Percentiles rank a stretch among this genome's conserved stretches.
Evolutionary conservation across 2,888 invertebrate species (phyloP).

Genomic region (Trichogramma dendrolimi): DNA sequence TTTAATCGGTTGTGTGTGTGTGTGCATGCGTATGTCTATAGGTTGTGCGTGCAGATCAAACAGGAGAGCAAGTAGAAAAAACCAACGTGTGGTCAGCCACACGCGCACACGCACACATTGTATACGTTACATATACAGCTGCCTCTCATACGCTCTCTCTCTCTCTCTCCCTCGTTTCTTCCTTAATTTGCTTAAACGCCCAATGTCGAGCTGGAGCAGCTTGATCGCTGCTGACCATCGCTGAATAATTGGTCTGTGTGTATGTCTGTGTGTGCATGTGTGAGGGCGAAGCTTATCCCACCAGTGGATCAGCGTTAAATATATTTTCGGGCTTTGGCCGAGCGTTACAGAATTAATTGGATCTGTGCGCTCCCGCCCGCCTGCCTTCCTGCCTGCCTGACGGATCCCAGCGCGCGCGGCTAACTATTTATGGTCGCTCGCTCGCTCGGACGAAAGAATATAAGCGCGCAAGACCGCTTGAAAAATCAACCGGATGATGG

Average conservation of each 20-base stretch:
- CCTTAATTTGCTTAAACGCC: slow-evolving; percentile 22
- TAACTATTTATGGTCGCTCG: too few species aligned
- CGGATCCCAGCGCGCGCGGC: too few species aligned
- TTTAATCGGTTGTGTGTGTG: slow-evolving; percentile 7
- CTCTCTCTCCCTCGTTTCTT: neutral
- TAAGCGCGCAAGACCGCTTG: too few species aligned
- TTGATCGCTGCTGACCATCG: slow-evolving; percentile 16
- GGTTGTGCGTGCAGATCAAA: neutral
- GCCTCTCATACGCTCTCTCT: too few species aligned
- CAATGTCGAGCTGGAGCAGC: too few species aligned
- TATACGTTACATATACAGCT: too few species aligned
- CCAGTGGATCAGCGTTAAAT: slow-evolving; percentile 4
- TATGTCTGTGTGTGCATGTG: neutral
- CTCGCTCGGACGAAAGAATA: too few species aligned
- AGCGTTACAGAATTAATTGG: neutral
- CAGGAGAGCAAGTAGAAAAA: slow-evolving; percentile 11
- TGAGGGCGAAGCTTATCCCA: neutral
- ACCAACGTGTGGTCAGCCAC: slow-evolving; percentile 15
- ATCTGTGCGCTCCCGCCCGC: neutral
- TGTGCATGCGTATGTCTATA: too few species aligned
- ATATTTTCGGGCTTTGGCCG: neutral
- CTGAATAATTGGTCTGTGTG: neutral
- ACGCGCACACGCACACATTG: neutral
- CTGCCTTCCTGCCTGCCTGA: too few species aligned
- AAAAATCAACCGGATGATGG: too few species aligned